These are phyloP conservation scores for Malaclemys terrapin DNA, from an alignment of 2,113 vertebrate species.

Conservation along the genomic window DNA sequence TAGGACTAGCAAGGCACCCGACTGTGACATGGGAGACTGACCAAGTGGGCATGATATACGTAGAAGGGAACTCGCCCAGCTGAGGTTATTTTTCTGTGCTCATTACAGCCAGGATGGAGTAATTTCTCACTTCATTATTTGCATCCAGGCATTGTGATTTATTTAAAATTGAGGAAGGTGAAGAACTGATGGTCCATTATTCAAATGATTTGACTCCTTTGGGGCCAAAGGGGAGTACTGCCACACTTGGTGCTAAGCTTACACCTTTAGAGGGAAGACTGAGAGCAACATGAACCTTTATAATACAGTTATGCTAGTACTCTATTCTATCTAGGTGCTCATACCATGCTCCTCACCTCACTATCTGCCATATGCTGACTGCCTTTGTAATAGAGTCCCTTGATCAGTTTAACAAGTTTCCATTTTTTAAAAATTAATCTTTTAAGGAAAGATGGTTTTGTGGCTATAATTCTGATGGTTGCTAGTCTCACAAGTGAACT, in stretches of 20 bases:
- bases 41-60: not conserved
- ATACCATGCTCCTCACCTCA: not conserved
- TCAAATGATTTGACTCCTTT: constrained; percentile 12
- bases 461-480: not conserved
- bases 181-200: not conserved
- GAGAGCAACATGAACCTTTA: not conserved
- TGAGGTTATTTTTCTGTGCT: not conserved
- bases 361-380: not conserved
- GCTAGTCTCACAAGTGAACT: constrained; percentile 23
- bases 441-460: constrained; percentile 21
- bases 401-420: not conserved
- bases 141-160: constrained; percentile 39
- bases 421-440: not conserved
- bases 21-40: not conserved
- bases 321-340: not conserved
- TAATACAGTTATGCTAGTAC: not conserved
- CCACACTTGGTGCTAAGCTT: constrained; percentile 10
- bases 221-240: not conserved
- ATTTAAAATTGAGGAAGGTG: constrained; percentile 1
- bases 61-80: not conserved
- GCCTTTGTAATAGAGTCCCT: not conserved
- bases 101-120: not conserved
- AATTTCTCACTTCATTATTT: constrained; percentile 26
- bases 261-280: constrained; percentile 36
- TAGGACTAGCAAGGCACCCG: not conserved